Base-by-base conservation (phyloP, 2,113 vertebrate species). In the Oryzias curvinotus region DNA sequence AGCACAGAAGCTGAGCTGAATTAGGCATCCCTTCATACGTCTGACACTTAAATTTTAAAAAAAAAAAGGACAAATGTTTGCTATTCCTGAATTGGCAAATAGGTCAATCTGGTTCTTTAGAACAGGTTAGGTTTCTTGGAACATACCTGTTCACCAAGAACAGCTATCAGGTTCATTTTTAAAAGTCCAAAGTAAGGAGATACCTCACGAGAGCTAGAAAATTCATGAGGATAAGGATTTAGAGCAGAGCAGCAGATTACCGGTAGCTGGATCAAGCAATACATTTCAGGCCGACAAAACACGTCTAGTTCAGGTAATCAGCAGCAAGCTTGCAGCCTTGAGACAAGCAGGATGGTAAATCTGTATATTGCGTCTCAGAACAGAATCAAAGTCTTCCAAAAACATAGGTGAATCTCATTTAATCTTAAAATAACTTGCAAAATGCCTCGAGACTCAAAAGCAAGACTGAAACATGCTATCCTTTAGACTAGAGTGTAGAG, bases 141-240 rank as follows among this genome's bases (percentile, higher is more conserved):
- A 71, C 14, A 46, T 18, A 26, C 7, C 14, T 23, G 18, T 44
- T 23, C 2, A 60, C 41, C n/a, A 8, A 23, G 19, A 23, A 50
- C 48, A 42, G 25, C n/a, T 14, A 42, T 64, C 21, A 70, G 5
- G 26, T 54, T 70, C 30, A 64, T 47, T 36, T 54, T 21, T 54
- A 64, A 64, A 47, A 45, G 51, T 52, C 52, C n/a, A 8, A 5
- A 73, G 30, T 43, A 63, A 67, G 26, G 8, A 49, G 21, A 73
- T 10, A 19, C n/a, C 46, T 52, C 6, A n/a, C 52, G 53, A 26
- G 16, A 49, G 30, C 55, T 53, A 43, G 12, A 63, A 64, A 53
- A 52, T 30, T 23, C 14, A 16, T 46, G 43, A 18, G 49, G 18
- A 18, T 23, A 13, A 71, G 42, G 46, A 52, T 21, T 30, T 18